Conservation (phyloP, 1,140 invertebrate genomes). For the Microplitis demolitor region DNA sequence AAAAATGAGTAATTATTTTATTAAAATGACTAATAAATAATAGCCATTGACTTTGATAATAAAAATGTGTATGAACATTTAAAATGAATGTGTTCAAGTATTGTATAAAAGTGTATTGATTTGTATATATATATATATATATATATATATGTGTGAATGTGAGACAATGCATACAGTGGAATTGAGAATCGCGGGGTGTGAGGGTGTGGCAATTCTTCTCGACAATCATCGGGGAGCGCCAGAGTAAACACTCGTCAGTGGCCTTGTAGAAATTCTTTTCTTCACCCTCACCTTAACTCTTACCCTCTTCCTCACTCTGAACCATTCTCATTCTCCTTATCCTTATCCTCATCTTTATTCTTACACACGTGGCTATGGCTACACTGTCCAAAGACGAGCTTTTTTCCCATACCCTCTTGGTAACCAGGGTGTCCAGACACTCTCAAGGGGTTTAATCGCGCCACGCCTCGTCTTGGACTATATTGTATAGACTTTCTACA, state of each 20-base stretch:
- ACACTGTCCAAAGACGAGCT: background rate
- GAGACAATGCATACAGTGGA: background rate
- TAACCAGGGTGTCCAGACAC: slow-evolving; percentile 2
- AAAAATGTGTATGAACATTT: too few species aligned
- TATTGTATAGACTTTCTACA: background rate
- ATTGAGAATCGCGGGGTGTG: background rate
- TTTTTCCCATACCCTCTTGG: background rate
- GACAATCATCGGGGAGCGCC: slow-evolving; percentile 52
- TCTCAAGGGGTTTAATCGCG: slow-evolving; percentile 28
- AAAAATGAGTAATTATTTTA: too few species aligned
- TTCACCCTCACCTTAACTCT: background rate
- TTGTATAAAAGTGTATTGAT: too few species aligned
- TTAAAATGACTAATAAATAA: too few species aligned
- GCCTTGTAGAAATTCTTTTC: slow-evolving; percentile 29
- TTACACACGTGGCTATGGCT: too few species aligned
- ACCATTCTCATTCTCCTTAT: background rate
- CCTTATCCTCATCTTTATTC: background rate
- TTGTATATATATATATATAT: background rate
- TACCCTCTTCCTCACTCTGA: background rate
- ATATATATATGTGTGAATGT: background rate
- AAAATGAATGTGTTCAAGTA: too few species aligned
- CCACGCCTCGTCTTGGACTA: slow-evolving; percentile 21
- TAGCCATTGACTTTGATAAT: too few species aligned
- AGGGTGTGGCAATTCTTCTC: slow-evolving; percentile 46
- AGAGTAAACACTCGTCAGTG: slow-evolving; percentile 42